Evolutionary conservation across 2,888 invertebrate genomes (phyloP), one percentile per base, ranked within the genome.

Genomic region (Calephelis perditalis): DNA sequence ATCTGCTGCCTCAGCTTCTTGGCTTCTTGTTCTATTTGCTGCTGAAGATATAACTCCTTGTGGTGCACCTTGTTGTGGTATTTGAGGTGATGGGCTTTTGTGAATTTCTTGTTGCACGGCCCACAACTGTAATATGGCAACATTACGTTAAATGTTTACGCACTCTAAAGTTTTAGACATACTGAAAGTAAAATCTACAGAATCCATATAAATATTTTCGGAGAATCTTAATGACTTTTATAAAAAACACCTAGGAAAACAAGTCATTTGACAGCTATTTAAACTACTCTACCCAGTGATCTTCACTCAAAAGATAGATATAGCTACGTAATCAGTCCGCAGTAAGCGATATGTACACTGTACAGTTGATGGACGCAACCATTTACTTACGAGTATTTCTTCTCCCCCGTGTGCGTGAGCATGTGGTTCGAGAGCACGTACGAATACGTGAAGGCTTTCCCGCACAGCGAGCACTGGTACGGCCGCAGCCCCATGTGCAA

Each of bases 21-120:
- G 7, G 88, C 87, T 57, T 91, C 89, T 0, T 79, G 78, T 58
- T 90, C 87, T 55, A 90, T 58, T 67, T 91, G 87, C 70, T 88
- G 87, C 55, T 91, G 88, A 1, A 84, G 66, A 72, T 91, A 91
- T 2, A 91, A 61, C 15, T 91, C 91, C 68, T 91, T 91, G 72
- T 91, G 91, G 66, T 91, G 91, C n/a, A 91, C 89, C 71, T 91
- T 91, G 76, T 91, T 91, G 75, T 91, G 91, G 76, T 91, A 91
- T 61, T 91, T 91, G 36, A 91, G 75, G 61, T 91, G 91, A 69
- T 91, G 91, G 0, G 91, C 89, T 62, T 91, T 91, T 0, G 91
- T 91, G 77, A 91, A 91, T 71, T 90, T 89, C 77, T 90, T 91
- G 77, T 89, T 91, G 76, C 91, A 91, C 0, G 87, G 84, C 0